Evolutionary conservation across 2,888 invertebrate genomes (phyloP).

Genomic region (Azorinus chamasolen): DNA sequence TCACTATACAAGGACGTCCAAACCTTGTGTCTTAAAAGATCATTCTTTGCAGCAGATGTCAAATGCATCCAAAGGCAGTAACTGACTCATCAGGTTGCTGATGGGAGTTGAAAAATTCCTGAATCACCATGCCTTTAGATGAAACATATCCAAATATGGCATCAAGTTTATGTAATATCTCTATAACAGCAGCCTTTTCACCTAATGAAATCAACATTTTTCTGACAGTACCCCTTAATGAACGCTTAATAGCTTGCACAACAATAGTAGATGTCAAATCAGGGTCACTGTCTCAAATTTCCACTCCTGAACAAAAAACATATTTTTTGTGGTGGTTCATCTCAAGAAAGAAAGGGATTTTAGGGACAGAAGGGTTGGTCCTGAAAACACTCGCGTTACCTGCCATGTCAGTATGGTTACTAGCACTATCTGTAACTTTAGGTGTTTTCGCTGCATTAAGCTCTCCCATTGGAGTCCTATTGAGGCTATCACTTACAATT

Average conservation of each 20-base stretch:
- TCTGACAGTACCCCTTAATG: constrained; percentile 37
- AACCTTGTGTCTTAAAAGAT: constrained; percentile 39
- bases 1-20: constrained; percentile 35
- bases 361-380: constrained; percentile 18
- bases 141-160: constrained; percentile 30
- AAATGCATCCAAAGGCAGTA: constrained; percentile 45
- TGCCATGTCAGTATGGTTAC: too few relatives aligned
- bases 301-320: constrained; percentile 35
- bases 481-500: too few relatives aligned
- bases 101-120: constrained; percentile 31
- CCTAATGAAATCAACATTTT: constrained; percentile 37
- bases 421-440: too few relatives aligned
- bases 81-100: constrained; percentile 33
- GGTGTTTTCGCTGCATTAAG: too few relatives aligned
- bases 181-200: constrained; percentile 18
- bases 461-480: too few relatives aligned
- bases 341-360: constrained; percentile 36
- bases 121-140: constrained; percentile 41
- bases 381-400: too few relatives aligned
- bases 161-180: constrained; percentile 32
- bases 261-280: constrained; percentile 2
- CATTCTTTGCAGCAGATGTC: constrained; percentile 28
- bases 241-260: constrained; percentile 24
- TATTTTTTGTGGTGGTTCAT: constrained; percentile 43
- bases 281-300: constrained; percentile 26